Base-by-base conservation (phyloP, 2,113 vertebrate genomes). In the Cyprinodon tularosa region DNA sequence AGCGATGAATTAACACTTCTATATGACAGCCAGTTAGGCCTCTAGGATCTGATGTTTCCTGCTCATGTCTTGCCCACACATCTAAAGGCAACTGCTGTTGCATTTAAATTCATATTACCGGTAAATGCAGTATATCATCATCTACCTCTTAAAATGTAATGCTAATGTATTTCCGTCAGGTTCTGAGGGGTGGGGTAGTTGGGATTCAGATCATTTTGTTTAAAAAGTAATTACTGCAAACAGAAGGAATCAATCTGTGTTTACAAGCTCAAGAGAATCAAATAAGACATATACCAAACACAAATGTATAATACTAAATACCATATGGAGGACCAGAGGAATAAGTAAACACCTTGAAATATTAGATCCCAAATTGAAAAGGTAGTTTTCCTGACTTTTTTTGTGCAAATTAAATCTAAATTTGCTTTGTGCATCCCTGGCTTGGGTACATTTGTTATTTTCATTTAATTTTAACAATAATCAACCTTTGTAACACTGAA, bases 1-100 rank as follows among this genome's bases (percentile, higher is more conserved):
- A 76, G 44, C 78, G 66, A 82, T 81, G 81, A 89, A 73, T 88
- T 90, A 91, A 86, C 62, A 91, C 89, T 91, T 92, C 9, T 40
- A 64, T 63, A 68, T 76, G 67, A 39, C 71, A 68, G 39, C 74
- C 85, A 77, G 80, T 76, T 89, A 60, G 84, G 59, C 17, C 69
- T 81, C 85, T 80, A 77, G 78, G 10, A 36, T 42, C 11, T 79
- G 65, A 90, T 71, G 36, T 93, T 89, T 92, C 72, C 78, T 75
- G 65, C 71, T 87, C 70, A 76, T 90, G 57, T 13, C n/a, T 67
- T 60, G 0, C n/a, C 60, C 48, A 66, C 12, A 14, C 83, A 79
- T 61, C 4, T 50, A 62, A 78, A 77, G 76, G 64, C 85, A 64
- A 90, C 90, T 12, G 17, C 86, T 83, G 87, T 5, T 62, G 80